Evolutionary conservation across 2,797 vertebrate genomes (phyloP).

Genomic region (Gobionotothen gibberifrons): DNA sequence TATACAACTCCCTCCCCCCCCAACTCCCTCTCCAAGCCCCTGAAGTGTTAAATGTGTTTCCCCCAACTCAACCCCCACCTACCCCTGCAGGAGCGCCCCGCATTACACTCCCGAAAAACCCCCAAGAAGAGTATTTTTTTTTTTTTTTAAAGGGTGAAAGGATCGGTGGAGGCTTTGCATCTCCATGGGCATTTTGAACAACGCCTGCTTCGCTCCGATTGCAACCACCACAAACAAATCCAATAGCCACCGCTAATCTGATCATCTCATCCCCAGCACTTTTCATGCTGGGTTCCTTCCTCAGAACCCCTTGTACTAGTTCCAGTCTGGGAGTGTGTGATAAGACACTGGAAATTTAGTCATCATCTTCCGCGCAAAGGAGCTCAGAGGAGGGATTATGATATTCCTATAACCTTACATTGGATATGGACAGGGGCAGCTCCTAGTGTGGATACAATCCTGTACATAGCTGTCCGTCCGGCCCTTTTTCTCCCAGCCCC

Average conservation of each 20-base stretch:
- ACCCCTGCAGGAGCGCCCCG: conserved; percentile 75
- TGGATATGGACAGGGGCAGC: conserved; percentile 91
- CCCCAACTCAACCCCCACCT: conserved; percentile 70
- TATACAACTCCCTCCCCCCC: conserved; percentile 50
- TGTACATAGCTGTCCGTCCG: conserved; percentile 78
- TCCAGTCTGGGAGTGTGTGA: conserved; percentile 97
- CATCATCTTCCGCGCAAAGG: conserved; percentile 92
- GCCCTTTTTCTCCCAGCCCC: conserved; percentile 68
- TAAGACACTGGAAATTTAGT: conserved; percentile 99
- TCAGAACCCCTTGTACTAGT: conserved; percentile 92
- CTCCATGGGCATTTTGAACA: conserved; percentile 88
- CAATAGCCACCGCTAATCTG: conserved; percentile 93
- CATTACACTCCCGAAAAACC: conserved; percentile 74
- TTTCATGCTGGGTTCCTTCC: conserved; percentile 93
- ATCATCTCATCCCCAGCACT: conserved; percentile 92
- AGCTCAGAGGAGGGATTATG: conserved; percentile 96
- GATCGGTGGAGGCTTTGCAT: conserved; percentile 86
- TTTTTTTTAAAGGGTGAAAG: conserved; percentile 77
- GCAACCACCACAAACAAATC: conserved; percentile 92
- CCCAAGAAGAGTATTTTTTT: conserved; percentile 78
- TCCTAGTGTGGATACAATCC: conserved; percentile 85
- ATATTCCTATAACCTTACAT: conserved; percentile 96
- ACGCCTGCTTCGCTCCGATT: conserved; percentile 92
- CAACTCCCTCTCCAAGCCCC: conserved; percentile 68
- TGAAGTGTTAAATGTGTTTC: conserved; percentile 86